Evolutionary conservation across 2,797 vertebrate genomes (phyloP).

Genomic region (Synanceia verrucosa): DNA sequence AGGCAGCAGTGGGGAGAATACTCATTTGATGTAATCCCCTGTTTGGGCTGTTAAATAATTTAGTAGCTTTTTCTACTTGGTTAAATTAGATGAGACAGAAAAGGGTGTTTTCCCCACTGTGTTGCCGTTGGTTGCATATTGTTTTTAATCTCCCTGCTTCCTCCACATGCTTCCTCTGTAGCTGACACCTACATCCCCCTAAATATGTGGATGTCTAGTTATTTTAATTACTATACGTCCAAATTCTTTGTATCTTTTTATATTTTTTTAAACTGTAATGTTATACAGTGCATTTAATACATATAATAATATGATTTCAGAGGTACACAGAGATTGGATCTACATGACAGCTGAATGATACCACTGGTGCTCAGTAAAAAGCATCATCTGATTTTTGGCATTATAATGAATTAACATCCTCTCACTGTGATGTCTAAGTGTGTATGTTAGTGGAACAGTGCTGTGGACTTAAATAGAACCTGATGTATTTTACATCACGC

Average conservation of each 20-base stretch:
- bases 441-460: too few relatives aligned
- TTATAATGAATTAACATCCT: conserved; percentile 1
- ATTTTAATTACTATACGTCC: not conserved
- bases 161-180: conserved; percentile 8
- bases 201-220: too few relatives aligned
- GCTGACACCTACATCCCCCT: conserved; percentile 8
- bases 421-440: not conserved
- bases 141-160: conserved; percentile 33
- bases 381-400: not conserved
- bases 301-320: too few relatives aligned
- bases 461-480: not conserved
- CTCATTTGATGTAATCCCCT: conserved; percentile 67
- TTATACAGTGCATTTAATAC: too few relatives aligned
- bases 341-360: conserved; percentile 12
- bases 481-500: conserved; percentile 14
- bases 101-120: conserved; percentile 40
- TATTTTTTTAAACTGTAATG: too few relatives aligned
- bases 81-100: conserved; percentile 71
- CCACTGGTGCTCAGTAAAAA: not conserved
- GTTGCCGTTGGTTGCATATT: conserved; percentile 31
- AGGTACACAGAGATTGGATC: conserved; percentile 12
- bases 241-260: not conserved
- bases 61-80: conserved; percentile 55
- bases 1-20: conserved; percentile 57
- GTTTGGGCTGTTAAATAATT: conserved; percentile 78